These are phyloP conservation scores for Zaprionus africanus DNA, from an alignment of 1,140 invertebrate genomes.

Conservation along the genomic window DNA sequence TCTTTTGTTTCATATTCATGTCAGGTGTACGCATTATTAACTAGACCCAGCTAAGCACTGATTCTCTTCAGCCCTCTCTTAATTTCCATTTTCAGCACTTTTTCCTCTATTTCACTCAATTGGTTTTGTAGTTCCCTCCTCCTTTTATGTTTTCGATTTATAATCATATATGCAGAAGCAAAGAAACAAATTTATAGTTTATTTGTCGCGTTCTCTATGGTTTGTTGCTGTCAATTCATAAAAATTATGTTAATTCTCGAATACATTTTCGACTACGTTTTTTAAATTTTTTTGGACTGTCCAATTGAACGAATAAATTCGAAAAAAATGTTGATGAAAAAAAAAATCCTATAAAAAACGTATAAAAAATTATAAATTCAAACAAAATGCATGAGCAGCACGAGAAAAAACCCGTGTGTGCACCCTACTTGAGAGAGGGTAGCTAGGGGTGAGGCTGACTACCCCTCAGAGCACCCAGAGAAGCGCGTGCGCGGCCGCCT, in stretches of 20 bases:
- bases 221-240: conserved; percentile 75
- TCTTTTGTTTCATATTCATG: background rate
- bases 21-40: background rate
- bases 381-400: conserved; percentile 34
- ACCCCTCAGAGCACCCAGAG: conserved; percentile 35
- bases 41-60: background rate
- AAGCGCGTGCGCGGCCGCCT: conserved; percentile 67
- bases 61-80: background rate
- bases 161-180: conserved; percentile 55
- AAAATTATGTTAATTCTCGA: conserved; percentile 74
- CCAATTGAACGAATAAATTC: conserved; percentile 66
- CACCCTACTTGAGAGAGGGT: conserved; percentile 33
- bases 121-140: conserved; percentile 2
- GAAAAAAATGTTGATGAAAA: conserved; percentile 21
- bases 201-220: conserved; percentile 73
- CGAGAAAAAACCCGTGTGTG: conserved; percentile 39
- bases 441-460: conserved; percentile 19
- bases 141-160: background rate
- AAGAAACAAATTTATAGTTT: conserved; percentile 70
- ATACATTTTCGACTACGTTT: background rate
- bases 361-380: conserved; percentile 69
- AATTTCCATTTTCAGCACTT: background rate
- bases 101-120: background rate
- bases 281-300: background rate
- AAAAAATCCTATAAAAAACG: conserved; percentile 20